phyloP scores from a whole-genome alignment of 2,113 vertebrate species.

The Neogale vison region DNA sequence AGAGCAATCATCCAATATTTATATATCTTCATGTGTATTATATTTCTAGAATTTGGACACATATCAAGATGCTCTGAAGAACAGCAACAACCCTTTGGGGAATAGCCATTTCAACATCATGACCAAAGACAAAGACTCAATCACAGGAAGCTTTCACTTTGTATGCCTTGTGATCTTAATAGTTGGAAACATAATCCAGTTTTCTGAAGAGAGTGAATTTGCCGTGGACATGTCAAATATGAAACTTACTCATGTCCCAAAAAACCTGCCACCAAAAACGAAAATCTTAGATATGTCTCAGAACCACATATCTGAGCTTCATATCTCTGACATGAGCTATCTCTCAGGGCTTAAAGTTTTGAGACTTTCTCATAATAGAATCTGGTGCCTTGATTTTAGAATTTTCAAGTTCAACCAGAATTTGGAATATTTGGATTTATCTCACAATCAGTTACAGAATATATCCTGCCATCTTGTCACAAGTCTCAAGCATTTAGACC shows the following conservation, averaged over 20 bases:
- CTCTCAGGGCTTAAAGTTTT: constrained; percentile 83
- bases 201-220: constrained; percentile 64
- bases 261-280: constrained; percentile 63
- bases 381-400: constrained; percentile 80
- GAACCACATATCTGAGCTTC: constrained; percentile 87
- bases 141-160: background rate
- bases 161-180: constrained; percentile 19
- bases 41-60: constrained; percentile 56
- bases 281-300: constrained; percentile 87
- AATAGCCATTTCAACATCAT: constrained; percentile 21
- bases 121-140: background rate
- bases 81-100: background rate
- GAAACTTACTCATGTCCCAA: constrained; percentile 77
- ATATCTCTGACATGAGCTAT: constrained; percentile 80
- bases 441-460: constrained; percentile 88
- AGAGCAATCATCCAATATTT: background rate
- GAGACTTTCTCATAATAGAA: constrained; percentile 88
- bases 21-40: background rate
- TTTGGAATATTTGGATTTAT: constrained; percentile 89
- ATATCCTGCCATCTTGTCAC: constrained; percentile 78
- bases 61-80: constrained; percentile 48
- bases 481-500: constrained; percentile 86
- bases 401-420: constrained; percentile 85
- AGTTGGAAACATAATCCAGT: constrained; percentile 53
- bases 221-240: constrained; percentile 76